These are phyloP conservation scores for Deilephila porcellus DNA, from an alignment of 2,888 invertebrate species.

Conservation along the genomic window DNA sequence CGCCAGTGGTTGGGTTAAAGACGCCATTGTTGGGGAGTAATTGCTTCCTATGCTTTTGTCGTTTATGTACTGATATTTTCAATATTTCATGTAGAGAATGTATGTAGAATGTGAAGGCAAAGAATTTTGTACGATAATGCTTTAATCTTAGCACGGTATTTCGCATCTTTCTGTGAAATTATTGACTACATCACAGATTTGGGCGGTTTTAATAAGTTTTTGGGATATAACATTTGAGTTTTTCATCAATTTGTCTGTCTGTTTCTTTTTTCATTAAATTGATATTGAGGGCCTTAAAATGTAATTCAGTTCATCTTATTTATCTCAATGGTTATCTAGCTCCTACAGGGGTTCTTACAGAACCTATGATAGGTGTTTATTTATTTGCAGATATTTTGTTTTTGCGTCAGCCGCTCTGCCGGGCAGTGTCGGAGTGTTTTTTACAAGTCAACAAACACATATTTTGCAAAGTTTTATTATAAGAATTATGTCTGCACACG, in stretches of 20 bases:
- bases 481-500: not conserved
- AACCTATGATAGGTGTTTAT: not conserved
- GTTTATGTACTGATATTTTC: not conserved
- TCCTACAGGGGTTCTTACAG: not conserved
- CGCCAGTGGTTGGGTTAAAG: constrained; percentile 1
- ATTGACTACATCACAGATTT: not conserved
- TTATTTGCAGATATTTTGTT: not conserved
- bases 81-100: not conserved
- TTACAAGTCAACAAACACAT: constrained; percentile 12
- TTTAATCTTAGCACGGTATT: no score
- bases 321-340: not conserved
- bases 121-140: no score
- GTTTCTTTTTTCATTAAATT: no score
- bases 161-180: no score
- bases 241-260: no score
- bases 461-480: not conserved
- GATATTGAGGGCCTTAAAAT: no score
- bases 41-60: constrained; percentile 15
- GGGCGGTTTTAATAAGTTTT: no score
- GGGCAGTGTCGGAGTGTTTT: not conserved
- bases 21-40: constrained; percentile 5
- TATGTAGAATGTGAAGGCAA: not conserved
- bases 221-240: no score
- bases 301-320: no score
- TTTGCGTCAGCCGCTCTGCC: not conserved